Base-by-base conservation (phyloP, 1,140 invertebrate species). In the Lasioglossum albipes region DNA sequence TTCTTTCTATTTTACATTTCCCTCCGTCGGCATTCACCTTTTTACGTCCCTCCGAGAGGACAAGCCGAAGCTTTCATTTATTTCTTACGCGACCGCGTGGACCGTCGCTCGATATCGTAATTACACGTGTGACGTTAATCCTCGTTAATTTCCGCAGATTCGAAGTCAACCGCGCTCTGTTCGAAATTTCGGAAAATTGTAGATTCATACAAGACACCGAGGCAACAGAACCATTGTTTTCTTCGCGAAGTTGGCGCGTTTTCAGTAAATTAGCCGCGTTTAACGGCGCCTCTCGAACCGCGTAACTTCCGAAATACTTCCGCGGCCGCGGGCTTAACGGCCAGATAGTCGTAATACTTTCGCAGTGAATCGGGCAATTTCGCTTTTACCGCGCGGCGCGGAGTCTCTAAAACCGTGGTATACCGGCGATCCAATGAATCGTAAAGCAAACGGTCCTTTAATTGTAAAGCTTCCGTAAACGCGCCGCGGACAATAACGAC, bases 271-370 rank as follows among this genome's bases (percentile, higher is more conserved):
- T 70, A 59, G 41, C 7, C 20, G 66, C 75, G 45, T 70, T 70
- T 77, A 69, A 75, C 18, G 62, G 20, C 27, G 10, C 45, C 61
- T 31, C 45, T 20, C 61, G 16, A 52, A 59, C 16, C 74, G 49
- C 36, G 70, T 13, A 57, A 68, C 52, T 16, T 41, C 18, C 62
- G 64, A 68, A 68, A 76, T 42, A 59, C 22, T 59, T 68, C 62
- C 2, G 20, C 27, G 27, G 20, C 61, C 42, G 18, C 18, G 62
- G 49, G 49, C 45, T 76, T 68, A 68, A 68, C 27, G 36, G 52
- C 52, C 65, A 27, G 52, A 68, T 76, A 76, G 52, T 67, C 74
- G 74, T 68, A 68, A 76, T 68, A 76, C 61, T 65, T 75, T 75
- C 72, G 27, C 72, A 54, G 27, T 49, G 72, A 65, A 75, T 64